A percentile compares a stretch with the other conserved stretches of the same genome.
Evolutionary conservation across 2,888 invertebrate species (phyloP).

Genomic region (Cataglyphis albicans): DNA sequence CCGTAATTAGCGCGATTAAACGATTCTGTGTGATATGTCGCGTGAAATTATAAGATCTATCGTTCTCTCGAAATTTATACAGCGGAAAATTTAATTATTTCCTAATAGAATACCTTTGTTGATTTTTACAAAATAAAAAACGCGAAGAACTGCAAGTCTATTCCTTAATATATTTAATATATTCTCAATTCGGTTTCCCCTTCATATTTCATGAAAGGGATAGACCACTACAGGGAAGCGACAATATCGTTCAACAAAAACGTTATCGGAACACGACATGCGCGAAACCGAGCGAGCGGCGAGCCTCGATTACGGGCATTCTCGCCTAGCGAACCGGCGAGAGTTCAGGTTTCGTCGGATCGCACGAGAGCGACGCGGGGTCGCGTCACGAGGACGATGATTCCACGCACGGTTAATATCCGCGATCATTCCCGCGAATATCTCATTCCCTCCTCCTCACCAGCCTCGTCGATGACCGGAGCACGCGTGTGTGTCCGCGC

Average conservation of each 20-base stretch:
- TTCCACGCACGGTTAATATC: slow-evolving; percentile 76
- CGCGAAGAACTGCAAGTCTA: neutral
- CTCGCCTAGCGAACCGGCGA: slow-evolving; percentile 63
- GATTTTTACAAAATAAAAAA: slow-evolving; percentile 7
- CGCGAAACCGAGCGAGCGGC: slow-evolving; percentile 15
- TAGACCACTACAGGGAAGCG: neutral
- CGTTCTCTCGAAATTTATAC: neutral
- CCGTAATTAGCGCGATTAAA: neutral
- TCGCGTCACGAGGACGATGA: slow-evolving; percentile 63
- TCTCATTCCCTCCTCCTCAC: neutral
- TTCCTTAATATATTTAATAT: neutral
- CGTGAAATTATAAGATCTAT: neutral
- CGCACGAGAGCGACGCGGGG: slow-evolving; percentile 40
- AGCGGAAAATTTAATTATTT: neutral
- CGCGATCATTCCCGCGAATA: slow-evolving; percentile 63
- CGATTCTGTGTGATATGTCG: neutral
- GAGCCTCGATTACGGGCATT: slow-evolving; percentile 50
- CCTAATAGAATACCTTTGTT: neutral
- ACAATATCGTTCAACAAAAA: slow-evolving; percentile 28
- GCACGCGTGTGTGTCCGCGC: slow-evolving; percentile 41
- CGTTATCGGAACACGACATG: slow-evolving; percentile 51
- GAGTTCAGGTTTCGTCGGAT: slow-evolving; percentile 69
- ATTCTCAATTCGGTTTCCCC: neutral
- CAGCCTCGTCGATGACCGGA: slow-evolving; percentile 42
- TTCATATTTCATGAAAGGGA: slow-evolving; percentile 17